Evolutionary conservation across 2,888 invertebrate species (phyloP), one percentile per base, ranked within the genome.

Genomic region (Baronia brevicornis): DNA sequence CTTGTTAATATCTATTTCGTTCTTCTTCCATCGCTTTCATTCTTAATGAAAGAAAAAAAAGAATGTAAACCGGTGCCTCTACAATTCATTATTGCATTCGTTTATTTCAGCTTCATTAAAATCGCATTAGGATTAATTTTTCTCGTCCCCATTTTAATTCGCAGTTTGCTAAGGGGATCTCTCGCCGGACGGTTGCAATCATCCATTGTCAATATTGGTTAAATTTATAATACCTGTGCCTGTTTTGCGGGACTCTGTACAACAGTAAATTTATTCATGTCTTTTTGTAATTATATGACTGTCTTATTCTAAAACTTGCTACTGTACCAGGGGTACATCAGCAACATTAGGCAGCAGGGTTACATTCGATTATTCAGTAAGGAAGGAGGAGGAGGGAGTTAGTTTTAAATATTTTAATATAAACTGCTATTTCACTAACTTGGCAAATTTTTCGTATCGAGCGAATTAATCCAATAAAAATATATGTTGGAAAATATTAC

Each of bases 71-170:
- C 66, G 44, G 63, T 55, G 61, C 71, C 74, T 79, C 77, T 74
- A 61, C 71, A 71, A 72, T 79, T 79, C 79, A 82, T 80, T 77
- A 77, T 61, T 69, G 67, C 74, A 77, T 78, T 80, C 78, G 67
- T 80, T 77, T 73, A 73, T 77, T 80, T 74, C 64, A 67, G 70
- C 73, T 82, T 84, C 82, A 84, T 84, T 84, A 84, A 84, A 80
- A 82, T 82, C 82, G 82, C 75, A 82, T 84, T 84, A 82, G 82
- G 84, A 82, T 84, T 84, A 84, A 78, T 84, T 80, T 80, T 82
- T 82, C 78, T 77, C 80, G 72, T 79, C 74, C 80, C 75, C 61
- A 63, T 78, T 82, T 82, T 77, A 79, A 82, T 79, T 82, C 72
- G 61, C 70, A 69, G 77, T 74, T 75, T 71, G 73, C 75, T 62